These are phyloP conservation scores for Idaea straminata DNA, from an alignment of 2,888 invertebrate genomes.

Conservation along the genomic window DNA sequence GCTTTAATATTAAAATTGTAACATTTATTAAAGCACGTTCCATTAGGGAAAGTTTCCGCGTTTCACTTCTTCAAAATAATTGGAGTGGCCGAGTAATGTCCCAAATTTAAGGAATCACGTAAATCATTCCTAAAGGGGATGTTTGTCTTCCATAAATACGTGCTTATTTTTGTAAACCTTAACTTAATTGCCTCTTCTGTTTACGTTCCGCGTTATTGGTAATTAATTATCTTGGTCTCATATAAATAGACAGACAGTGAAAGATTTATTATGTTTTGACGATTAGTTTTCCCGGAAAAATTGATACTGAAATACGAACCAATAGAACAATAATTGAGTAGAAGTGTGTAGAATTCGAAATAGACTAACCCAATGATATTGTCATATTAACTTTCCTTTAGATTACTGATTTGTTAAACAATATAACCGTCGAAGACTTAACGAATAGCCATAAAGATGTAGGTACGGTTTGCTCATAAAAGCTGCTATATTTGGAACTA, in stretches of 20 bases:
- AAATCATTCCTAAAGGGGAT: conserved; percentile 39
- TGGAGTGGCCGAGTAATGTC: conserved; percentile 52
- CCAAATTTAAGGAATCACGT: conserved; percentile 44
- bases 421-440: conserved; percentile 17
- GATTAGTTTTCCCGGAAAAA: conserved; percentile 14
- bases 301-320: not conserved
- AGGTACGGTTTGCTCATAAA: conserved; percentile 27
- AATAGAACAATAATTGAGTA: not conserved
- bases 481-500: conserved; percentile 29
- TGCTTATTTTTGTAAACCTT: conserved; percentile 16
- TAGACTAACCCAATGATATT: conserved; percentile 5
- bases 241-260: conserved; percentile 14
- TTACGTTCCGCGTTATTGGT: conserved; percentile 10
- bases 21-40: conserved; percentile 43
- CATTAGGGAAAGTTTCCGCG: conserved; percentile 40
- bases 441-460: conserved; percentile 20
- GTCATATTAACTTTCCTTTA: conserved; percentile 4
- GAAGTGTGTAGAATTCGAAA: not conserved
- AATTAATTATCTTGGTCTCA: conserved; percentile 16
- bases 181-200: conserved; percentile 14
- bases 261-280: conserved; percentile 16
- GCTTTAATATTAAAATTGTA: conserved; percentile 18
- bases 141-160: conserved; percentile 33
- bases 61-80: conserved; percentile 56
- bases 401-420: conserved; percentile 20